Base-by-base conservation (phyloP, 2,888 invertebrate species). In the Nudaria mundana region DNA sequence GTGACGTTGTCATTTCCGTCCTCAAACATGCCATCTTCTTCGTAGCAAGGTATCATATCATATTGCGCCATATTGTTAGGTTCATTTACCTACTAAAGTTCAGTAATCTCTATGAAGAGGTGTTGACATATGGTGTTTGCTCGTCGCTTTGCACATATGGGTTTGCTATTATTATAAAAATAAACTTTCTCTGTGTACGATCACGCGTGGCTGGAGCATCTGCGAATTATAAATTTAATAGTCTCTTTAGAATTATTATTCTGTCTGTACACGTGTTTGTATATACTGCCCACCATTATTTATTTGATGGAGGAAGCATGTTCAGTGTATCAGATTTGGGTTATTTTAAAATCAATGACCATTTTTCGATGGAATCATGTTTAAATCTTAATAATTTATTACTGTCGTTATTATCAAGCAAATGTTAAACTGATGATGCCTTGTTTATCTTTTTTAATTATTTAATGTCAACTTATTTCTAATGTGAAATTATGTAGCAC, bases 91-190 rank as follows among this genome's bases (percentile, higher is more conserved):
- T 76, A 71, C 56, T 61, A 67, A 68, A 71, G 83, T 81, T 86
- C 86, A 84, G 78, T 83, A 81, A 69, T 80, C 81, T 69, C 73
- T 66, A 73, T 57, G 58, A 48, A 57, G 56, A 77, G 78, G 77
- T 81, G 69, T 66, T 76, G 76, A 76, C 87, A 87, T 85, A 79
- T 87, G 87, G 76, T 76, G 76, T 75, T 75, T 71, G 62, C 65
- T 70, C 50, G 58, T 48, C 50, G 53, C 58, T 68, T 71, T 54
- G 74, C 81, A 74, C 87, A 87, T 84, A 68, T 87, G 85, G 80
- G 66, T 78, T 77, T 63, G 86, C 86, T 88, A 87, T 85, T 87
- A 86, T 87, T 86, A 81, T 80, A 86, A 85, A 86, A 87, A 87
- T 88, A 88, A 88, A 87, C 88, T 88, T 88, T 88, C 88, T 81